Evolutionary conservation across 1,140 invertebrate species (phyloP), one percentile per base, ranked within the genome.

Genomic region (Eurosta solidaginis): DNA sequence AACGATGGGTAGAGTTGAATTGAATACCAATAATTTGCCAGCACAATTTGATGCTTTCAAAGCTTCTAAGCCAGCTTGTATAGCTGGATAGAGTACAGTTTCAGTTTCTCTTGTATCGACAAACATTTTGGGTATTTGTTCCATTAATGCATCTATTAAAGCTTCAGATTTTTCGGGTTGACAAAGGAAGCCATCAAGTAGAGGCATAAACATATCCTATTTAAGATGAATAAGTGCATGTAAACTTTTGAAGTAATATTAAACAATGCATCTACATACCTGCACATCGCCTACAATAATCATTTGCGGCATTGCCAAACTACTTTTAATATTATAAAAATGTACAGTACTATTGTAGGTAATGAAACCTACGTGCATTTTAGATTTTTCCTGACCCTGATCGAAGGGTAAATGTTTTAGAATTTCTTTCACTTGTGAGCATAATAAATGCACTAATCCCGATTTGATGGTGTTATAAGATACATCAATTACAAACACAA

Each of bases 401-500:
- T 93, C 94, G 79, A 92, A 90, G 1, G 94, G 94, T 83, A 88
- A 68, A 79, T 92, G 87, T 80, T 91, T 88, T 42, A 94, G 86
- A 76, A 96, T 92, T 59, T 92, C 89, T 84, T 93, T 93, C 89
- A 98, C 95, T 83, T 95, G 93, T 40, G 91, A 89, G 89, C 98
- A 99, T 0, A 99, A 88, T 14, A 98, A 90, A 79, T 94, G 91
- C 3, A 99, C 92, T 79, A 99, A 90, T 7, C 98, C 98, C 77
- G 93, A 97, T 88, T 97, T 97, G 4, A 99, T 90, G 81, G 95
- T 95, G 84, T 98, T 98, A 87, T 99, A 99, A 0, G 97, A 98
- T 1, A 99, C 98, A 88, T 99, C 98, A 79, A 99, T 94, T 77
- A 99, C 91, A 88, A 99, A 99, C 78, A 99, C 94, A 79, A 98